Base-by-base conservation (phyloP, 2,113 vertebrate species). In the Psilopogon haemacephalus region DNA sequence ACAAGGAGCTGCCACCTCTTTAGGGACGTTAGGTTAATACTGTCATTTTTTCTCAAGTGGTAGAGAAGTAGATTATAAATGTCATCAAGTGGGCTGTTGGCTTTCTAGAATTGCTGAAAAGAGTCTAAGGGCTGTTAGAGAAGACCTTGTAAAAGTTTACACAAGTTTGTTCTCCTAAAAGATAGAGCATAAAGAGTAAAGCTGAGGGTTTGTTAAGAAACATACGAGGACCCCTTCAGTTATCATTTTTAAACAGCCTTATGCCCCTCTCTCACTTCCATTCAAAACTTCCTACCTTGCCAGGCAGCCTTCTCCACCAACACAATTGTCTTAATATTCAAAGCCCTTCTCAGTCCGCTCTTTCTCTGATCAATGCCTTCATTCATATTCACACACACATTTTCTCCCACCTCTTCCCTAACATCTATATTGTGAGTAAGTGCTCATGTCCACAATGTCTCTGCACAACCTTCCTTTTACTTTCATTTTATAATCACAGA, bases 1-100 rank as follows among this genome's bases (percentile, higher is more conserved):
- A 75, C 56, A 88, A 73, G 56, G 21, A 70, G 7, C 75, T 76
- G 56, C 84, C 60, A 94, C 56, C 17, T 73, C 23, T 71, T 46
- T 75, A 44, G 64, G 69, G 30, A 84, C 27, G 60, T 38, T 72
- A 69, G 35, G 79, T 90, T 95, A 93, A 91, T 63, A 52, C 58
- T 79, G 58, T 90, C 33, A 91, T 86, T 95, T 88, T 88, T 80
- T 90, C 50, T 93, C 62, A 84, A 72, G 48, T 81, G 44, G 63
- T 69, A 86, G 72, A 81, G 62, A 75, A 89, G 52, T 72, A 68
- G 32, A 72, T 69, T 52, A 83, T 42, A 88, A 86, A 88, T 64
- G 42, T 35, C 80, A 94, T 37, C n/a, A 75, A 40, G 5, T 30
- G 19, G n/a, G 52, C 23, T 91, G 64, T 11, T 71, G 46, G 32